phyloP scores from a whole-genome alignment of 2,113 vertebrate genomes.

The Psittacula cyanocephala region DNA sequence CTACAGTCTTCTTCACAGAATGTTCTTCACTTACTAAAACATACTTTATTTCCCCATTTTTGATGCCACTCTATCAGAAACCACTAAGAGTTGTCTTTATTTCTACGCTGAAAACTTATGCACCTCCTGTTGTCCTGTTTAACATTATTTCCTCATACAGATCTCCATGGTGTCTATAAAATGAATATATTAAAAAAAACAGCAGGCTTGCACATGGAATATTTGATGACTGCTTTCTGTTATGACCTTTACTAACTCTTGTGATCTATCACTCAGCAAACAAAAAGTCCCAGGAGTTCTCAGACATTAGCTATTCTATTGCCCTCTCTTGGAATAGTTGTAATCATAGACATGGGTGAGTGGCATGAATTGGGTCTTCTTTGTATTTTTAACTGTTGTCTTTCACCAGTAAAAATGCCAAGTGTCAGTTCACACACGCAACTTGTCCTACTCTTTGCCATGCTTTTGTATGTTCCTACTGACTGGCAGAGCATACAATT shows the following conservation, averaged over 20 bases:
- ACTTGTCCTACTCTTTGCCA: neutral
- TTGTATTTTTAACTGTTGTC: neutral
- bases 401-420: neutral
- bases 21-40: neutral
- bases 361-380: neutral
- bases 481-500: neutral
- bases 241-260: constrained; percentile 32
- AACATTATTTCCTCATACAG: constrained; percentile 14
- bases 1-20: neutral
- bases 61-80: neutral
- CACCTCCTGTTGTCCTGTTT: neutral
- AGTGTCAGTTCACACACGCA: neutral
- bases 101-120: neutral
- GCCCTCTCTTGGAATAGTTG: neutral
- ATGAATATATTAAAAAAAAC: constrained; percentile 12
- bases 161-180: neutral
- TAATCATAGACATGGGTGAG: neutral
- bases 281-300: neutral
- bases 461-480: neutral
- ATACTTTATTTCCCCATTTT: constrained; percentile 11
- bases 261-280: neutral
- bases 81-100: neutral
- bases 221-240: neutral
- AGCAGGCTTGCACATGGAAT: constrained; percentile 5
- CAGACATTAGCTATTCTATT: neutral